Conservation (phyloP, 2,797 vertebrate genomes). For the Tadarida brasiliensis region DNA sequence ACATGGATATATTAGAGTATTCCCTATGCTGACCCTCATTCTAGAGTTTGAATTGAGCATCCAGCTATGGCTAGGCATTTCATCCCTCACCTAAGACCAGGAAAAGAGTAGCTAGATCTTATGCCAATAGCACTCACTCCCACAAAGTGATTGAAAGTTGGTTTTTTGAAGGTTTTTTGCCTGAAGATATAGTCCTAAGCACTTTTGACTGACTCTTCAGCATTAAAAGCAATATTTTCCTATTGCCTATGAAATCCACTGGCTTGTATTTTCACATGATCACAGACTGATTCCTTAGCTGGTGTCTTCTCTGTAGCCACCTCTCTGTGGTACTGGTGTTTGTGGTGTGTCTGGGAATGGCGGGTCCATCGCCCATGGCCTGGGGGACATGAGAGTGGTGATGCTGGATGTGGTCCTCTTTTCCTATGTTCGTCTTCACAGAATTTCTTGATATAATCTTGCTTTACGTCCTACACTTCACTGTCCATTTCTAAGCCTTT, state of each 20-base stretch:
- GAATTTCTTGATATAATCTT: neutral
- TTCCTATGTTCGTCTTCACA: neutral
- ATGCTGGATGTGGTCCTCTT: neutral
- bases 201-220: neutral
- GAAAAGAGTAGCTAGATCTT: neutral
- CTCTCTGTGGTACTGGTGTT: neutral
- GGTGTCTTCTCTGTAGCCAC: neutral
- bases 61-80: neutral
- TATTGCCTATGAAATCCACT: neutral
- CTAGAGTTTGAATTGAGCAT: neutral
- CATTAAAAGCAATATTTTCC: neutral
- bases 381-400: neutral
- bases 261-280: neutral
- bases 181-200: neutral
- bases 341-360: neutral
- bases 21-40: neutral
- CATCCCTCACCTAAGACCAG: neutral
- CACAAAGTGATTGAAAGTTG: neutral
- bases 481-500: neutral
- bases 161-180: neutral
- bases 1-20: neutral
- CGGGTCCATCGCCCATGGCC: fast-evolving
- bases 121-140: neutral
- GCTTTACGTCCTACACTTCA: neutral
- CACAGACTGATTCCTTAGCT: neutral